These are phyloP conservation scores for Oreochromis spilurus DNA, from an alignment of 2,113 vertebrate genomes.

Conservation along the genomic window DNA sequence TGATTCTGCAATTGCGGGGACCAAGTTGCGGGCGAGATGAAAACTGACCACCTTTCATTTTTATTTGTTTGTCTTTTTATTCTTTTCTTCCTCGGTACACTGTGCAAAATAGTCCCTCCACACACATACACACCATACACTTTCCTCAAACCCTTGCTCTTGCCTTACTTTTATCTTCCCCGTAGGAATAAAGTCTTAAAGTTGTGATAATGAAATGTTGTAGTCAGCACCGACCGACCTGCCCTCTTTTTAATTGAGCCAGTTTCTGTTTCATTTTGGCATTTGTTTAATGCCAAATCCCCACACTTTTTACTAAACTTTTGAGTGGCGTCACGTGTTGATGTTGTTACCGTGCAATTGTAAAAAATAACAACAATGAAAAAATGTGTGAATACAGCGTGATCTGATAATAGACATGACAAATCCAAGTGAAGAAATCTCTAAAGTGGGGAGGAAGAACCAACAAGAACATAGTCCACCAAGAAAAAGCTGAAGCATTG, in stretches of 20 bases:
- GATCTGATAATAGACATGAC: background rate
- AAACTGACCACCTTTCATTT: background rate
- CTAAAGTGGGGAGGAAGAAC: background rate
- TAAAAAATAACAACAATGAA: constrained; percentile 8
- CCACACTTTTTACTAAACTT: constrained; percentile 27
- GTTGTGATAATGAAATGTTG: constrained; percentile 25
- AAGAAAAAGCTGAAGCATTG: background rate
- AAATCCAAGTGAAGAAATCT: background rate
- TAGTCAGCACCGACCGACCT: constrained; percentile 15
- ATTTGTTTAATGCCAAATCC: background rate
- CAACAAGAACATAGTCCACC: background rate
- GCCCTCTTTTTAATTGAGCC: constrained; percentile 13
- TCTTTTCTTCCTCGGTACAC: constrained; percentile 22
- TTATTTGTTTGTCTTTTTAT: background rate
- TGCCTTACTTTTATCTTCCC: constrained; percentile 34
- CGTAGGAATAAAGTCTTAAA: constrained; percentile 35
- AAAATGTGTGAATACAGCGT: background rate
- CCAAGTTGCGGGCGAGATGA: background rate
- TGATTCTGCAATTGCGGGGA: constrained; percentile 1
- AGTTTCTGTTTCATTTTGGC: background rate
- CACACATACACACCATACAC: background rate
- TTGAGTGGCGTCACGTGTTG: constrained; percentile 65
- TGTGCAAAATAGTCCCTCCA: constrained; percentile 28
- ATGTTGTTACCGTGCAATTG: constrained; percentile 68
- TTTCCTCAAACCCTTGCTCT: constrained; percentile 9